Percentiles rank a stretch among this genome's conserved stretches.
Conservation (phyloP, 2,888 invertebrate species). For the Emmelina monodactyla region DNA sequence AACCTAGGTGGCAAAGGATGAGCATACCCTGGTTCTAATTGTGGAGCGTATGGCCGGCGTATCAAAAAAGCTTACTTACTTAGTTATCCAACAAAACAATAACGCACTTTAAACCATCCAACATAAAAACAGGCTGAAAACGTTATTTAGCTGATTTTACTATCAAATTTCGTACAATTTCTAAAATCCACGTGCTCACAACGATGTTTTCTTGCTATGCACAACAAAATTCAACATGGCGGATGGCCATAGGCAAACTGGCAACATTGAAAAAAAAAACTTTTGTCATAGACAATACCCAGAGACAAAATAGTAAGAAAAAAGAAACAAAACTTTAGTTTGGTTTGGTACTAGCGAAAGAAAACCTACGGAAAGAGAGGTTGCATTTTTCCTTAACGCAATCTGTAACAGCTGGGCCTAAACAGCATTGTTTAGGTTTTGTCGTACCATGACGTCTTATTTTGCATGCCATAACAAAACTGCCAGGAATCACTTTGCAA, state of each 20-base stretch:
- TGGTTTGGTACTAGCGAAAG: slow-evolving; percentile 7
- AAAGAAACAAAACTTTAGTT: slow-evolving; percentile 20
- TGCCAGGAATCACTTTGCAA: no score
- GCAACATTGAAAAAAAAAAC: slow-evolving; percentile 26
- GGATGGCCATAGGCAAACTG: slow-evolving; percentile 24
- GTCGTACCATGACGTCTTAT: no score
- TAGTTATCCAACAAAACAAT: slow-evolving; percentile 32
- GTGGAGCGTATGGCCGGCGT: slow-evolving; percentile 42
- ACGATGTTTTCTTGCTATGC: slow-evolving; percentile 69
- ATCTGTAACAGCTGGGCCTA: no score
- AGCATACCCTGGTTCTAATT: slow-evolving; percentile 31
- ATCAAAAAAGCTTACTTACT: slow-evolving; percentile 38
- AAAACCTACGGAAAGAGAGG: no score
- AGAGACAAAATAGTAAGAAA: slow-evolving; percentile 12
- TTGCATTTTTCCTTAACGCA: no score
- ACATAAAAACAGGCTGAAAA: slow-evolving; percentile 30
- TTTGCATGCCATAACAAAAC: no score
- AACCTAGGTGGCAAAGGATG: slow-evolving; percentile 15
- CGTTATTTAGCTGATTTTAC: slow-evolving; percentile 35
- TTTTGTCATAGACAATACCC: slow-evolving; percentile 6
- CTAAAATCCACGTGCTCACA: slow-evolving; percentile 74
- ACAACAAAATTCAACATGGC: slow-evolving; percentile 74
- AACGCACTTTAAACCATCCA: slow-evolving; percentile 26
- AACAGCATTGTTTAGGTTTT: no score
- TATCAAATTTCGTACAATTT: slow-evolving; percentile 51